Evolutionary conservation across 2,113 vertebrate species (phyloP).

Genomic region (Phrynosoma blainvillii): DNA sequence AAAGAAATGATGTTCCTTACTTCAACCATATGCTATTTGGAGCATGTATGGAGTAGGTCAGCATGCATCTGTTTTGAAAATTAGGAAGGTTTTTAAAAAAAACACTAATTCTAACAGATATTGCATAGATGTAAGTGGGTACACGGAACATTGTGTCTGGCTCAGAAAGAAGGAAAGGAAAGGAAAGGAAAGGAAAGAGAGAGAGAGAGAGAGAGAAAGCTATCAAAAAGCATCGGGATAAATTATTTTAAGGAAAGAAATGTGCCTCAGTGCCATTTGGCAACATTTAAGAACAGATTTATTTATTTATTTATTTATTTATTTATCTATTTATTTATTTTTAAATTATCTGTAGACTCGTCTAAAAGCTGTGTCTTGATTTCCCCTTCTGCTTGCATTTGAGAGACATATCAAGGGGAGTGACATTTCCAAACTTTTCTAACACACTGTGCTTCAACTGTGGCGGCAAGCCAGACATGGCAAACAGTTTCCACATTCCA

Average conservation of each 20-base stretch:
- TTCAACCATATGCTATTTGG: constrained; percentile 75
- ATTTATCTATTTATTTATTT: too few relatives aligned
- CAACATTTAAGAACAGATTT: constrained; percentile 21
- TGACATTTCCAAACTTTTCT: neutral
- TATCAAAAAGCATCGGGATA: constrained; percentile 52
- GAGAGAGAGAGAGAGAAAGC: too few relatives aligned
- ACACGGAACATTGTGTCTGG: constrained; percentile 60
- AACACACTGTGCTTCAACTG: neutral
- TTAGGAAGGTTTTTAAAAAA: neutral
- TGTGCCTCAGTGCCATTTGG: constrained; percentile 25
- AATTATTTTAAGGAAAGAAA: constrained; percentile 15
- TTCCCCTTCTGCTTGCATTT: neutral
- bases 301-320: neutral
- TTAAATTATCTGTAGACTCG: neutral
- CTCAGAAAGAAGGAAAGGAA: constrained; percentile 34
- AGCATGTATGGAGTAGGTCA: constrained; percentile 72
- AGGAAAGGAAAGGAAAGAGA: too few relatives aligned
- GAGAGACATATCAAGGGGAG: neutral
- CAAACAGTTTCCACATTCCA: neutral
- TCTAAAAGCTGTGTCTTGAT: neutral
- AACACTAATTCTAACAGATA: constrained; percentile 65
- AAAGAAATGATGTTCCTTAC: constrained; percentile 80
- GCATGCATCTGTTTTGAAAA: constrained; percentile 65
- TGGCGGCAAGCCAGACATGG: neutral
- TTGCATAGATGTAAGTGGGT: constrained; percentile 60